Evolutionary conservation across 2,888 invertebrate species (phyloP).

Genomic region (Saturnia japonica): DNA sequence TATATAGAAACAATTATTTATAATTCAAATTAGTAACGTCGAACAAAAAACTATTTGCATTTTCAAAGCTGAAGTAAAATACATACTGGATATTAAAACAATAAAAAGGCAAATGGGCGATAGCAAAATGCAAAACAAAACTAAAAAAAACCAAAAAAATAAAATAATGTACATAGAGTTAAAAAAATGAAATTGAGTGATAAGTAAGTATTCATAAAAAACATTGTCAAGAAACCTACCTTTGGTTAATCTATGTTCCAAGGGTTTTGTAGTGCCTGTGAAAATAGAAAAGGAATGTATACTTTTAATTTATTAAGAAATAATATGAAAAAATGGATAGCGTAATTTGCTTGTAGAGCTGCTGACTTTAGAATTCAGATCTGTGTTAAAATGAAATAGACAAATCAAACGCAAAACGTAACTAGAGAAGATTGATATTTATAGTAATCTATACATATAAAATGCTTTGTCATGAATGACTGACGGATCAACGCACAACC

Average conservation of each 20-base stretch:
- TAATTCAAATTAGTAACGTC: neutral
- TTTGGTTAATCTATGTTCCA: neutral
- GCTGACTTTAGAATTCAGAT: neutral
- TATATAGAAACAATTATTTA: neutral
- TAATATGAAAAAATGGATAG: neutral
- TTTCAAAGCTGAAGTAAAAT: neutral
- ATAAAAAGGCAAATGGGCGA: neutral
- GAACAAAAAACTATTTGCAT: neutral
- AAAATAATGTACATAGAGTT: neutral
- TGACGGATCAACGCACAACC: too few species aligned
- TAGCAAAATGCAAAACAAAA: neutral
- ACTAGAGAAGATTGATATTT: too few species aligned
- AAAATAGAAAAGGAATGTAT: neutral
- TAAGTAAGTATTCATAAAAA: neutral
- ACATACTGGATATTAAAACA: neutral
- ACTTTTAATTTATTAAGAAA: neutral
- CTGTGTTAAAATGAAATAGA: neutral
- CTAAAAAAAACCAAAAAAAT: neutral
- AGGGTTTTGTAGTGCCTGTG: constrained; percentile 10
- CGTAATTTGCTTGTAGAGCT: neutral
- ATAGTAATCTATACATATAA: too few species aligned
- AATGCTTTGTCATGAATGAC: too few species aligned
- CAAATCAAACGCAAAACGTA: too few species aligned
- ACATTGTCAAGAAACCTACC: constrained; percentile 11
- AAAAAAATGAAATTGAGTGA: neutral